Percentiles rank a stretch among this genome's conserved stretches.
phyloP scores from a whole-genome alignment of 2,888 invertebrate species.

The Epinotia nisella region DNA sequence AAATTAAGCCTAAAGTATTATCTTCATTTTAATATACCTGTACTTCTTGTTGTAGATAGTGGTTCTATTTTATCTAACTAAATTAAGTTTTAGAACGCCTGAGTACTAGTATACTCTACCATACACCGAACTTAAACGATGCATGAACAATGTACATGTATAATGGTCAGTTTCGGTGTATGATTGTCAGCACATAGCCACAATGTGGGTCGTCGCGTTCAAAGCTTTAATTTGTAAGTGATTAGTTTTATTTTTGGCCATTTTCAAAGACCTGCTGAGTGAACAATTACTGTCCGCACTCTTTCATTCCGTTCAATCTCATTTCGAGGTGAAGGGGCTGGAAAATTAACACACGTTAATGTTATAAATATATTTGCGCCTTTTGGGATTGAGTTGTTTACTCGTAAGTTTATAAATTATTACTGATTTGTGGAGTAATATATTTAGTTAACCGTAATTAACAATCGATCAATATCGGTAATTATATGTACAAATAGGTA shows the following conservation, averaged over 20 bases:
- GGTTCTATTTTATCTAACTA: background rate
- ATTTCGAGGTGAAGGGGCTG: background rate
- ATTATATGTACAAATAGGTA: slow-evolving; percentile 1
- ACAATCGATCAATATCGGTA: background rate
- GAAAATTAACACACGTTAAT: too few relatives aligned
- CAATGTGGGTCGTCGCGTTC: background rate
- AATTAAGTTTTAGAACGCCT: background rate
- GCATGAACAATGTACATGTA: too few relatives aligned
- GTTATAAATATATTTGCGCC: background rate
- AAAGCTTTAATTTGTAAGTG: background rate
- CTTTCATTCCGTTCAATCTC: background rate
- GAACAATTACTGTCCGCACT: background rate
- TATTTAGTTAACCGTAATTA: slow-evolving; percentile 4
- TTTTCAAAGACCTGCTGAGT: background rate
- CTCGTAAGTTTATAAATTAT: background rate
- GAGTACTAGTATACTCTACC: too few relatives aligned
- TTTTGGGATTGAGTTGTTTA: background rate
- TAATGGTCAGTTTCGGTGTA: background rate
- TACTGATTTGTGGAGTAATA: background rate
- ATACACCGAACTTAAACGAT: too few relatives aligned
- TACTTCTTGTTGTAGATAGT: background rate
- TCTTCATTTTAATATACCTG: background rate
- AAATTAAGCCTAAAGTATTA: background rate
- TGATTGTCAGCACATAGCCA: too few relatives aligned
- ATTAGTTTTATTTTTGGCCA: slow-evolving; percentile 29